Conservation (phyloP, 2,797 vertebrate species). For the Dendrocincla fuliginosa region DNA sequence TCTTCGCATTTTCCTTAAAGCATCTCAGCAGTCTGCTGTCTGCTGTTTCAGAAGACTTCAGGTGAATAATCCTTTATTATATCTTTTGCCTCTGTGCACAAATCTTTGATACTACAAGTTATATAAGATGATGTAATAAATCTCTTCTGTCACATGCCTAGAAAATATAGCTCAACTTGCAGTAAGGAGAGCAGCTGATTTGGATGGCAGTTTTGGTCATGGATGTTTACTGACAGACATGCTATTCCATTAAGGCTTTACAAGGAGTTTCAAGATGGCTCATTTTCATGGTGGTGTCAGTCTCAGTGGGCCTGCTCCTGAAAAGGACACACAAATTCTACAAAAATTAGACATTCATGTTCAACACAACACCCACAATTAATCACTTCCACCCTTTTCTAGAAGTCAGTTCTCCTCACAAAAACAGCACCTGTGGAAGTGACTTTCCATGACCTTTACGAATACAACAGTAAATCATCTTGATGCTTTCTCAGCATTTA, state of each 20-base stretch:
- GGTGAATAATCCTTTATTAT: background rate
- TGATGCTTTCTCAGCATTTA: background rate
- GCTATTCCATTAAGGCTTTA: background rate
- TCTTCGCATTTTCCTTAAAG: background rate
- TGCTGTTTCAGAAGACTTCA: background rate
- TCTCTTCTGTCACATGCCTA: background rate
- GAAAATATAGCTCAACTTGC: background rate
- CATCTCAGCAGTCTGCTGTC: background rate
- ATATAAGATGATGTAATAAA: background rate
- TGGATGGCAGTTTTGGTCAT: background rate
- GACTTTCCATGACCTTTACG: background rate
- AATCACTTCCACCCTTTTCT: background rate
- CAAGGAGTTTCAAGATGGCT: background rate
- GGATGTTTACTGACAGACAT: background rate
- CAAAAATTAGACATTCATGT: background rate
- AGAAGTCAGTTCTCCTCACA: background rate
- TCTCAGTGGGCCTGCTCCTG: background rate
- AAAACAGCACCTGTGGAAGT: background rate
- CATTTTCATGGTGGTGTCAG: accelerated
- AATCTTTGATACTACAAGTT: background rate
- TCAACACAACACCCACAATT: background rate
- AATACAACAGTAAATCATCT: background rate
- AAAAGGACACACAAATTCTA: background rate
- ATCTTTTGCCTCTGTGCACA: background rate
- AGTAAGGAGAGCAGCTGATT: background rate